These are phyloP conservation scores for Bilobella aurantiaca DNA, from an alignment of 1,140 invertebrate species.

Conservation along the genomic window DNA sequence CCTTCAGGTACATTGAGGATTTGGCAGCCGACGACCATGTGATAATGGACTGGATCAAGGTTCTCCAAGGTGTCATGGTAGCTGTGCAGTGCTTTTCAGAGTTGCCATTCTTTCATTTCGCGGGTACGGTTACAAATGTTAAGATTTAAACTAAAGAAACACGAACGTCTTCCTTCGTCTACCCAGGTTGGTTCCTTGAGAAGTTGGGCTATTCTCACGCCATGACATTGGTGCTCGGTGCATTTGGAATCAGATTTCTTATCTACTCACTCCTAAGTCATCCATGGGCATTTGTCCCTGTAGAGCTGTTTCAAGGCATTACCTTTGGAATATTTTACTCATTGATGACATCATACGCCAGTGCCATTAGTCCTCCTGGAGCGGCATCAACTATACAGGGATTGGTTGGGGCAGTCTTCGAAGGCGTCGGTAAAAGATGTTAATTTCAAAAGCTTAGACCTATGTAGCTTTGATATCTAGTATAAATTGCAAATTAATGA, in stretches of 20 bases:
- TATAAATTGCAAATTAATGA: slow-evolving; percentile 17
- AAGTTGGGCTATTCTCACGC: slow-evolving; percentile 70
- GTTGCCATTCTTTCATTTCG: slow-evolving; percentile 76
- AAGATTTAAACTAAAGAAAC: neutral
- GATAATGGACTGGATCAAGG: slow-evolving; percentile 52
- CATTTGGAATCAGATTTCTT: slow-evolving; percentile 63
- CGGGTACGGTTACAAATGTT: slow-evolving; percentile 44
- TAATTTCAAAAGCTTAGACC: no score
- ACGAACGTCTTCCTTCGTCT: neutral
- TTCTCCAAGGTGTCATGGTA: slow-evolving; percentile 66
- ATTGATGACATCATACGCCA: slow-evolving; percentile 78
- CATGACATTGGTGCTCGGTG: slow-evolving; percentile 68
- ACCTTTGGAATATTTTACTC: slow-evolving; percentile 82
- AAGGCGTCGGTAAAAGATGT: slow-evolving; percentile 66
- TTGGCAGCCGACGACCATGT: slow-evolving; percentile 46
- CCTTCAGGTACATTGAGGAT: slow-evolving; percentile 55
- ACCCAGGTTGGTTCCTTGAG: slow-evolving; percentile 57
- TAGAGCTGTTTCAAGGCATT: slow-evolving; percentile 75
- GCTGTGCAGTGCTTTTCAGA: slow-evolving; percentile 74
- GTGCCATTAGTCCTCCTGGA: slow-evolving; percentile 69
- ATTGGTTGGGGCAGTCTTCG: slow-evolving; percentile 70
- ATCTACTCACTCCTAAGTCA: slow-evolving; percentile 68
- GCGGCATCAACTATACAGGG: slow-evolving; percentile 77
- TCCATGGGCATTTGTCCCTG: slow-evolving; percentile 68
- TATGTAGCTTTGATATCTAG: no score